A percentile compares a stretch with the other conserved stretches of the same genome.
These are phyloP conservation scores for Euplexia lucipara DNA, from an alignment of 2,888 invertebrate species.

Conservation along the genomic window DNA sequence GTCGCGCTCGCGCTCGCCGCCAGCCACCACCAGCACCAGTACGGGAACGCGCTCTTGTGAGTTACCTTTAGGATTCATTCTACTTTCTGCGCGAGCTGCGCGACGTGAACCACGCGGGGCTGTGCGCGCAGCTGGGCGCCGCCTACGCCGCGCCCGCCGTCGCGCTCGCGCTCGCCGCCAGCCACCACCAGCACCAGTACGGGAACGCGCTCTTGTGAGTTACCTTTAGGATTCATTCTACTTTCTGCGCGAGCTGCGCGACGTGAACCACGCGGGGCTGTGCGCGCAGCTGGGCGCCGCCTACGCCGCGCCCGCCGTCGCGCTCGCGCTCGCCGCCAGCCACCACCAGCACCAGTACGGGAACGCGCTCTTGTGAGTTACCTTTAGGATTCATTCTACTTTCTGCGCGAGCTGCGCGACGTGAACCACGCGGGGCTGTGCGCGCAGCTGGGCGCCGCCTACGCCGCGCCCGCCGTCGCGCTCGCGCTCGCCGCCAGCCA, in stretches of 20 bases:
- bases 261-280: constrained; percentile 98
- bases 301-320: constrained; percentile 97
- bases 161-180: constrained; percentile 97
- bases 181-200: constrained; percentile 98
- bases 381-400: no score
- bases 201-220: constrained; percentile 98
- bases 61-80: no score
- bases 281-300: constrained; percentile 98
- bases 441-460: constrained; percentile 98
- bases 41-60: constrained; percentile 98
- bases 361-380: constrained; percentile 98
- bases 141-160: constrained; percentile 98
- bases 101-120: constrained; percentile 98
- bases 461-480: constrained; percentile 97
- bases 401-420: constrained; percentile 98
- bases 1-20: constrained; percentile 97
- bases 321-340: constrained; percentile 97
- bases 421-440: constrained; percentile 98
- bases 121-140: constrained; percentile 97
- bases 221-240: no score
- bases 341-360: constrained; percentile 98
- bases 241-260: constrained; percentile 98
- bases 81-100: constrained; percentile 98
- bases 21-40: constrained; percentile 98
- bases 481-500: constrained; percentile 98